Base-by-base conservation (phyloP, 2,797 vertebrate genomes). In the Holocentrus rufus region DNA sequence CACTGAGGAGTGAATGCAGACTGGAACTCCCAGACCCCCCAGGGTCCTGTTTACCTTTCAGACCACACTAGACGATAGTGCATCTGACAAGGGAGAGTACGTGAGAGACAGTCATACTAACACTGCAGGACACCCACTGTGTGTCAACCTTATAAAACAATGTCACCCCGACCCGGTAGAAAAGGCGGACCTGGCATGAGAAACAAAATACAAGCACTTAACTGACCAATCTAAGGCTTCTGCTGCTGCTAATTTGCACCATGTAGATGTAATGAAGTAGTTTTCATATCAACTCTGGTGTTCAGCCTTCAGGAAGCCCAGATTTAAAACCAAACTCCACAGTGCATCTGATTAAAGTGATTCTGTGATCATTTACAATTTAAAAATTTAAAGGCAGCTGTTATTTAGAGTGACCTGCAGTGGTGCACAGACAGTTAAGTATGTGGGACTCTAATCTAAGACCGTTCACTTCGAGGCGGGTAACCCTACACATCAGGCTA, bases 1-100 rank as follows among this genome's bases (percentile, higher is more conserved):
- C 84, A 86, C 74, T 65, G 78, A 79, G 73, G 85, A 89, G 83
- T 56, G 59, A 86, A 82, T 58, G 53, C 84, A 85, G 83, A 76
- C 74, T 65, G 68, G 59, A 76, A 61, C 81, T 83, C 75, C 50
- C 64, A 72, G 86, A 89, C 80, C 86, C 90, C 85, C 87, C 55
- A 49, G 73, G 89, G 89, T 78, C 74, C 74, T 86, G 87, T 90
- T 90, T 92, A 91, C 89, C 85, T 90, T 84, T 78, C 60, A 86
- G 87, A 90, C 84, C 83, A 84, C 85, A 88, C 85, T 71, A 76
- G 87, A 89, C 42, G 80, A 85, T 77, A 78, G 81, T 74, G 79
- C 57, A 72, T 86, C 82, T 87, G 88, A 90, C 86, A 88, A 70
- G 69, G 67, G 86, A 73, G 81, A 88, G 88, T 80, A 79, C 74